Percentiles rank a stretch among this genome's conserved stretches.
Conservation (phyloP, 2,797 vertebrate genomes). For the Phrynocephalus guinanensis region DNA sequence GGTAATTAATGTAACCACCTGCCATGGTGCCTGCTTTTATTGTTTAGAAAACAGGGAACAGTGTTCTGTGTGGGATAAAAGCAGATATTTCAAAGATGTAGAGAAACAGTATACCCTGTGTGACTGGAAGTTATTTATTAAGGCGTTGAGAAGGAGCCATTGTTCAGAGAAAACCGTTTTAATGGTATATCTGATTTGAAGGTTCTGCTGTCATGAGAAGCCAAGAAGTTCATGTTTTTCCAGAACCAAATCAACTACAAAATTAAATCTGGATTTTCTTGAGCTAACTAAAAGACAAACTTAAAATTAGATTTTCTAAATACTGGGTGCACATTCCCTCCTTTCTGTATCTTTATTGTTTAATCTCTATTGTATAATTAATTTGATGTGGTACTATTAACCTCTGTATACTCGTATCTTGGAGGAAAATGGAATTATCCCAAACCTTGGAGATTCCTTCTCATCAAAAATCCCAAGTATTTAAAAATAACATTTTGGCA, state of each 20-base stretch:
- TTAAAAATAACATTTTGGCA: background rate
- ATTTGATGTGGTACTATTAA: background rate
- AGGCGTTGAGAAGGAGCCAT: background rate
- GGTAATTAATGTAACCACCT: background rate
- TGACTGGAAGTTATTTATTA: constrained; percentile 12
- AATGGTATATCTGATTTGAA: background rate
- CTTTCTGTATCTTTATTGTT: background rate
- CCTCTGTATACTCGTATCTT: background rate
- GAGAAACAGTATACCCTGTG: background rate
- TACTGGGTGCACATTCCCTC: background rate
- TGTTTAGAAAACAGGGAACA: constrained; percentile 1
- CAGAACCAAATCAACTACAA: constrained; percentile 22
- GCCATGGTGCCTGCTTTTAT: background rate
- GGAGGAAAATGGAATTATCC: background rate
- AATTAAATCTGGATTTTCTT: background rate
- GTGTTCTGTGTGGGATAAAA: constrained; percentile 15
- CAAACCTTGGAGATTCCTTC: background rate
- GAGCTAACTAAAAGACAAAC: background rate
- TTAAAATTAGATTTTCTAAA: background rate
- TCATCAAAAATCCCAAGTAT: background rate
- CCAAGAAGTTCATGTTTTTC: constrained; percentile 31
- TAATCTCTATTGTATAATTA: background rate
- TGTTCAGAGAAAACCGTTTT: background rate
- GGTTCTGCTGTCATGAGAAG: background rate
- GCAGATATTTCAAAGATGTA: background rate